Evolutionary conservation across 1,140 invertebrate genomes (phyloP), one percentile per base, ranked within the genome.

Genomic region (Mya arenaria): DNA sequence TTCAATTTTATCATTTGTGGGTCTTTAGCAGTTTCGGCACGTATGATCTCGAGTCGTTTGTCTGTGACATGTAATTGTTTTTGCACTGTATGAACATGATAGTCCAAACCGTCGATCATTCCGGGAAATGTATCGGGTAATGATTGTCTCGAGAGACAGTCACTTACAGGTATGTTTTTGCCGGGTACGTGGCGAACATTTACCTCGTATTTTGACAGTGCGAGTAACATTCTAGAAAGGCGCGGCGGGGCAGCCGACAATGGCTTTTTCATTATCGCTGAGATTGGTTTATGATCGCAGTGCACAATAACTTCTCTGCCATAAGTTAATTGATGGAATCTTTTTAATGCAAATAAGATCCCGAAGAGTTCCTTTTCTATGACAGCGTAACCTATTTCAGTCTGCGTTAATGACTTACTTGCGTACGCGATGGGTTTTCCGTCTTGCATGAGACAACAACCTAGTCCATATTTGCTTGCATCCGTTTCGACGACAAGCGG

Each of bases 331-430:
- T 89, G 63, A 73, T 93, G 88, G 86, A 93, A 94, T 39, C 89
- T 78, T 75, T 92, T 89, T 2, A 91, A 86, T 5, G 88, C 89
- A 4, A 94, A 79, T 1, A 94, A 32, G 4, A 55, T 34, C 2
- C 93, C 92, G 1, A 93, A 86, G 2, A 93, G 87, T 90, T 95
- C 94, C 87, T 91, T 79, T 85, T 94, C 93, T 0, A 94, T 91
- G 84, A 94, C 91, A 19, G 88, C 90, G 79, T 94, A 94, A 44
- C 92, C 92, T 37, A 82, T 25, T 85, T 94, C 92, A 44, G 89
- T 87, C n/a, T 78, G 6, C 6, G 91, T 92, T 13, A 94, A 84
- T 15, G 90, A 84, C 34, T 92, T 68, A 8, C 6, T 15, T 15
- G 65, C 65, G 44, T 37, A 68, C 10, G 37, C 65, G 3, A 68